Conservation (phyloP, 2,113 vertebrate genomes). For the Columbina picui region DNA sequence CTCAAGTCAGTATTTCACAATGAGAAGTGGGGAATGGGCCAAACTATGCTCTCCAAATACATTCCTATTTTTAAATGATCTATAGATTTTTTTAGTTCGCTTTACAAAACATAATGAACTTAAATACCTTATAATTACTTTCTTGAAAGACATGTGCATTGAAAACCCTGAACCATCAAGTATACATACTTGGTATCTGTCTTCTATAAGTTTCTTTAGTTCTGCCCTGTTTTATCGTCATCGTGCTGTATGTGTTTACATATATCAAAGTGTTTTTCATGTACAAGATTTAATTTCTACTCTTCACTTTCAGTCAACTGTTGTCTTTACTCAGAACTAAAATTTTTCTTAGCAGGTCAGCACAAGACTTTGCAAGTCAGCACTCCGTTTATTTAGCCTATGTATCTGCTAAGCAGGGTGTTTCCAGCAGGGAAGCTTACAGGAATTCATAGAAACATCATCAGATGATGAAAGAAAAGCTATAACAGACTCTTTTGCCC, state of each 20-base stretch:
- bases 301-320: not conserved
- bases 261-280: not conserved
- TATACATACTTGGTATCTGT: not conserved
- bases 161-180: not conserved
- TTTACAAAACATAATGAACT: not conserved
- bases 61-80: not conserved
- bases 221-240: not conserved
- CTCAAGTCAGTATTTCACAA: not conserved
- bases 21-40: not conserved
- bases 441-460: not conserved
- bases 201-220: not conserved
- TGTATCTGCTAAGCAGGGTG: not conserved
- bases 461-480: not conserved
- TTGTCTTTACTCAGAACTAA: not conserved
- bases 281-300: not conserved
- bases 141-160: not conserved
- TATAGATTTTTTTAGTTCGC: not conserved
- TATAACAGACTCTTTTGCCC: not conserved
- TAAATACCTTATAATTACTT: not conserved
- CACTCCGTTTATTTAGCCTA: not conserved
- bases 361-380: no score
- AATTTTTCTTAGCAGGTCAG: not conserved
- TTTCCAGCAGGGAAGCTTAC: not conserved
- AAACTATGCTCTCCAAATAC: not conserved
- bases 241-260: not conserved